Conservation (phyloP, 2,113 vertebrate genomes). For the Syngnathoides biaculeatus region DNA sequence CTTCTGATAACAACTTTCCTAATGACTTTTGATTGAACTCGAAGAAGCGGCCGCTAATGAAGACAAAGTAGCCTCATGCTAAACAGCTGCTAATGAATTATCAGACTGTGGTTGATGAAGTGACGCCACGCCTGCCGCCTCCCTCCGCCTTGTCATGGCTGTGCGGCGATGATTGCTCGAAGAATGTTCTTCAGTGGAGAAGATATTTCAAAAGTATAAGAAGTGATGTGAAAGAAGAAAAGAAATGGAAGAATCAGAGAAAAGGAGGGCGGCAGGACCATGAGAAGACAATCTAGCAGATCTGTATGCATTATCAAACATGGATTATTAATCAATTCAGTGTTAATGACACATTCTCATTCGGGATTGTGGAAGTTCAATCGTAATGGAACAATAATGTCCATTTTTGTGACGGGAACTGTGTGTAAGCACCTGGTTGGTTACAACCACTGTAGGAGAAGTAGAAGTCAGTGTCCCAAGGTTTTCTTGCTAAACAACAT, state of each 20-base stretch:
- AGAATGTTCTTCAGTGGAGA: slow-evolving; percentile 8
- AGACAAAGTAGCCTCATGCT: slow-evolving; percentile 55
- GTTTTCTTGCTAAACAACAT: too few species aligned
- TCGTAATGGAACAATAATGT: too few species aligned
- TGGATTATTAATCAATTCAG: too few species aligned
- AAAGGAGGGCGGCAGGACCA: too few species aligned
- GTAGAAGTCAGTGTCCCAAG: too few species aligned
- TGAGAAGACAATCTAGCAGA: too few species aligned
- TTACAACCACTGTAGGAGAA: too few species aligned
- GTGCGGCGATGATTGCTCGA: slow-evolving; percentile 32
- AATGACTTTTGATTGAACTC: slow-evolving; percentile 50
- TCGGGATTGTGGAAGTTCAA: too few species aligned
- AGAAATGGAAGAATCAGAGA: background rate
- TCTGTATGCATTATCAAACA: too few species aligned
- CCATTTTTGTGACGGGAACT: too few species aligned
- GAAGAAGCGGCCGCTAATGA: slow-evolving; percentile 56
- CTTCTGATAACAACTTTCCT: slow-evolving; percentile 47
- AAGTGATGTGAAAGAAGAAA: background rate
- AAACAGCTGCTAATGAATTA: slow-evolving; percentile 67
- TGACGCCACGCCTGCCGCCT: slow-evolving; percentile 32
- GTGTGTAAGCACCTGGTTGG: too few species aligned
- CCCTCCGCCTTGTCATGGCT: slow-evolving; percentile 19
- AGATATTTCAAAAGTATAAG: background rate
- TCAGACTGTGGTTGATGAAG: slow-evolving; percentile 58
- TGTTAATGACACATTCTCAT: too few species aligned